Evolutionary conservation across 2,888 invertebrate genomes (phyloP), one percentile per base, ranked within the genome.

Genomic region (Bellardia pandia): DNA sequence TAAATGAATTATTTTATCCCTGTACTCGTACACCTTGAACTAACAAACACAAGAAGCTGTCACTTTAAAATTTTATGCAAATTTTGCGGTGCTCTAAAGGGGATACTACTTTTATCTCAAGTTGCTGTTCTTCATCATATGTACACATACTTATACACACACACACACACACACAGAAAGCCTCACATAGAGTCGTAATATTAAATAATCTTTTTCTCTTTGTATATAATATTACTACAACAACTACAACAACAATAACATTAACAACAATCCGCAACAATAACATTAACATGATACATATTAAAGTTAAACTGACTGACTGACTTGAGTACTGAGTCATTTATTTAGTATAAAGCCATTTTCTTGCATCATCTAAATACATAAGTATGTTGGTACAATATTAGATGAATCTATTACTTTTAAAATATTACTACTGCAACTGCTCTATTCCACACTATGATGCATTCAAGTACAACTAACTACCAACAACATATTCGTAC

Each of bases 51-150:
- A 80, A 80, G 74, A 86, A 68, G 74, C 69, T 85, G 81, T 85
- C 81, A 81, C 81, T 87, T 85, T 85, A 87, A 87, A 87, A 85
- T 85, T 78, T 51, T 87, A 87, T 87, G 87, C 74, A 87, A 87
- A 87, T 87, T 74, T 82, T 84, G 66, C 66, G 81, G 69, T 85
- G 56, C 74, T 75, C 62, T 78, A 69, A 81, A 64, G 81, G 75
- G 84, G 66, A 78, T 75, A 75, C 68, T 72, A 76, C 79, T 76
- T 74, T 84, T 42, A 80, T 58, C 80, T 85, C 76, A 85, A 87
- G 81, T 78, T 85, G 85, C 33, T 78, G 56, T 85, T 82, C 86
- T 83, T 56, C 74, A 78, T 69, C 82, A 77, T 82, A 51, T 37
- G n/a, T 60, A 51, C 23, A 79, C 14, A 37, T 60, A 60, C 45